phyloP scores from a whole-genome alignment of 2,113 vertebrate genomes.

The Chlorodrepanis virens region DNA sequence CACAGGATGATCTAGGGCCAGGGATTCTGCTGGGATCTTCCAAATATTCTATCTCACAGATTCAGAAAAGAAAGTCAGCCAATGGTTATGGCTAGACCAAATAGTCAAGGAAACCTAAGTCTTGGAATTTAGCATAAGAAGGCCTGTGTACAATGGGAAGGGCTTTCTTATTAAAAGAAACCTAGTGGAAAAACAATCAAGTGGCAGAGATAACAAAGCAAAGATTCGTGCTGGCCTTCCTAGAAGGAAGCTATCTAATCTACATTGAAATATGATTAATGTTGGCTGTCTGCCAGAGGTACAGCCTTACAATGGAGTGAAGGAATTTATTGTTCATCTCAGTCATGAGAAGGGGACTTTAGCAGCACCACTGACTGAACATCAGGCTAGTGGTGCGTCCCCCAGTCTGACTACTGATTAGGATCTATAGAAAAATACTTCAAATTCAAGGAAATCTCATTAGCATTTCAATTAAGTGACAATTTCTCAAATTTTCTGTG shows the following conservation, averaged over 20 bases:
- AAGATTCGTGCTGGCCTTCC: background rate
- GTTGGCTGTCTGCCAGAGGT: background rate
- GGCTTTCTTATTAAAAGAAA: background rate
- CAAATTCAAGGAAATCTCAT: background rate
- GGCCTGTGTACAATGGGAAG: background rate
- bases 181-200: background rate
- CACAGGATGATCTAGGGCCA: background rate
- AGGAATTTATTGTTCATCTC: background rate
- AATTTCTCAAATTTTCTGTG: background rate
- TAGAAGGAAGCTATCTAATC: background rate
- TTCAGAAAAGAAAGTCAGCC: background rate
- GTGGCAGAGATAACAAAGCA: background rate
- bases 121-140: background rate
- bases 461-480: background rate
- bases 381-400: background rate
- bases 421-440: background rate
- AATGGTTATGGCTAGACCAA: background rate
- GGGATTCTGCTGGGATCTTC: background rate
- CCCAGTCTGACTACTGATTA: background rate
- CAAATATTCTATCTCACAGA: background rate
- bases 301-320: background rate
- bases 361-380: background rate
- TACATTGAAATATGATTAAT: background rate
- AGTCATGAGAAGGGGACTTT: background rate
- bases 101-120: background rate